Evolutionary conservation across 1,140 invertebrate species (phyloP).

Genomic region (Phenacoccus solenopsis): DNA sequence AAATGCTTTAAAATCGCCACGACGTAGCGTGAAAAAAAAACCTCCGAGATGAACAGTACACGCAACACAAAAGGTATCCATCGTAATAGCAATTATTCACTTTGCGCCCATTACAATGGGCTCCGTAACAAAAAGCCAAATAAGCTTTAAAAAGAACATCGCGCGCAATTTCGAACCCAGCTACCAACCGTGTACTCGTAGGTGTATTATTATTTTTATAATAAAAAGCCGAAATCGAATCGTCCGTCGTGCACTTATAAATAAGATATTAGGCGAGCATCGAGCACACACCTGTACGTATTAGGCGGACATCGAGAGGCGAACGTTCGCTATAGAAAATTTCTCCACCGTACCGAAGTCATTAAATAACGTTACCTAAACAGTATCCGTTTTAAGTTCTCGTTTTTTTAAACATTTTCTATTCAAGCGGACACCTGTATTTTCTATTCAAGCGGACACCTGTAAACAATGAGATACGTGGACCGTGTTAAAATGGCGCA

Average conservation of each 20-base stretch:
- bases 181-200: too few species aligned
- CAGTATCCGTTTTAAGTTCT: neutral
- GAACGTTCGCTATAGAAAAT: neutral
- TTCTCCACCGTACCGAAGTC: neutral
- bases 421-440: neutral
- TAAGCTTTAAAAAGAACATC: too few species aligned
- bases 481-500: conserved; percentile 11
- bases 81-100: neutral
- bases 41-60: too few species aligned
- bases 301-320: neutral
- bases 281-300: neutral
- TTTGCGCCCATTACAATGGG: neutral
- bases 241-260: neutral
- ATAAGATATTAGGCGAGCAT: neutral
- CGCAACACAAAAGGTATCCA: neutral
- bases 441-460: conserved; percentile 9
- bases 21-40: neutral
- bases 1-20: neutral
- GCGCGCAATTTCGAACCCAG: too few species aligned
- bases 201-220: neutral
- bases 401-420: neutral
- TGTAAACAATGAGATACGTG: conserved; percentile 3
- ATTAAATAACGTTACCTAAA: neutral
- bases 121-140: neutral
- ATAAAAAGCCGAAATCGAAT: conserved; percentile 9